These are phyloP conservation scores for Anomalospiza imberbis DNA, from an alignment of 2,797 vertebrate genomes.

Conservation along the genomic window DNA sequence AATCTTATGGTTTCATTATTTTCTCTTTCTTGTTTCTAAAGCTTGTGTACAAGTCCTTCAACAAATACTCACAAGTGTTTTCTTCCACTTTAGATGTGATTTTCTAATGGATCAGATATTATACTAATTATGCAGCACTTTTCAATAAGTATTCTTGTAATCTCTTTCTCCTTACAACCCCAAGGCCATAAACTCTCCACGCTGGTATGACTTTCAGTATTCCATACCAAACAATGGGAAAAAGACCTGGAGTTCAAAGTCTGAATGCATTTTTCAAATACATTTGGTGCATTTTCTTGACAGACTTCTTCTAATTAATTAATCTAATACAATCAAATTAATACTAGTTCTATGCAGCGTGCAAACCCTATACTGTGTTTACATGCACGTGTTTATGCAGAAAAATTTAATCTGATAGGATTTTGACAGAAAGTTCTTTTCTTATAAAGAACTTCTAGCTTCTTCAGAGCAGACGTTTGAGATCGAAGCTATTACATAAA, in stretches of 20 bases:
- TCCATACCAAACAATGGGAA: not conserved
- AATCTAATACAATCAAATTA: not conserved
- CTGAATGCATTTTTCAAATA: not conserved
- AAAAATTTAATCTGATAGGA: not conserved
- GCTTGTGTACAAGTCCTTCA: not conserved
- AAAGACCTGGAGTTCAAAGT: not conserved
- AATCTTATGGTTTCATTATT: not conserved
- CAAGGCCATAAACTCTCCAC: not conserved
- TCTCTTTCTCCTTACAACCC: not conserved
- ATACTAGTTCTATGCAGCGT: not conserved
- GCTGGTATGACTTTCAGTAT: not conserved
- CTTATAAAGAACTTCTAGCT: not conserved
- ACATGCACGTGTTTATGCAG: fast-evolving
- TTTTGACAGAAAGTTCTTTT: not conserved
- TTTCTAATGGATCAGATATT: not conserved
- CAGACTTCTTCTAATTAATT: not conserved
- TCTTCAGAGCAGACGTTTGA: not conserved
- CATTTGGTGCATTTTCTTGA: not conserved
- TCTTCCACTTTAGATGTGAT: not conserved
- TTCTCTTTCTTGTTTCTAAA: not conserved
- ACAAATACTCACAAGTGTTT: not conserved
- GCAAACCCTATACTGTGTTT: not conserved
- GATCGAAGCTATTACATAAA: not conserved
- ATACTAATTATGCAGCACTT: not conserved
- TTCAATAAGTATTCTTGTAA: not conserved